A percentile compares a stretch with the other conserved stretches of the same genome.
Conservation (phyloP, 1,140 invertebrate species). For the Batillaria attramentaria region DNA sequence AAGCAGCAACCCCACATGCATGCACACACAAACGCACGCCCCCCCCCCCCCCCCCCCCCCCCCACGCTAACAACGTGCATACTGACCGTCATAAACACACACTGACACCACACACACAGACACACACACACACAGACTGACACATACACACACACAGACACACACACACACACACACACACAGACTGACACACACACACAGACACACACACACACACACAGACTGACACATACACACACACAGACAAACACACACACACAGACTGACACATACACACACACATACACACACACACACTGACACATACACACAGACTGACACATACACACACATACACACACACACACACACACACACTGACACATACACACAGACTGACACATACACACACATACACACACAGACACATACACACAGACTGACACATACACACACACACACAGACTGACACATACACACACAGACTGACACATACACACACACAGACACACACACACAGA, state of each 20-base stretch:
- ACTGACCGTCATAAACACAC: too few relatives aligned
- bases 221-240: background rate
- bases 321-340: slow-evolving; percentile 8
- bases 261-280: background rate
- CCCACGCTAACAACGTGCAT: too few relatives aligned
- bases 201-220: slow-evolving; percentile 13
- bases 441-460: background rate
- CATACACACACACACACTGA: slow-evolving; percentile 9
- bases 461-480: background rate
- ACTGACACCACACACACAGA: too few relatives aligned
- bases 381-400: background rate
- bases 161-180: too few relatives aligned
- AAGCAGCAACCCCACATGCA: too few relatives aligned
- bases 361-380: background rate
- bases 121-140: too few relatives aligned
- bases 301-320: background rate
- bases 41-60: too few relatives aligned
- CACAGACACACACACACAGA: background rate
- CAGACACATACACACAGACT: background rate
- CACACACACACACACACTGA: slow-evolving; percentile 17
- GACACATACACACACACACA: background rate
- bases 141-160: too few relatives aligned
- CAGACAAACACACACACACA: background rate
- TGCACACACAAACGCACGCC: too few relatives aligned
- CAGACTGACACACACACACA: too few relatives aligned